Evolutionary conservation across 2,888 invertebrate species (phyloP), one percentile per base, ranked within the genome.

Genomic region (Euplagia quadripunctaria): DNA sequence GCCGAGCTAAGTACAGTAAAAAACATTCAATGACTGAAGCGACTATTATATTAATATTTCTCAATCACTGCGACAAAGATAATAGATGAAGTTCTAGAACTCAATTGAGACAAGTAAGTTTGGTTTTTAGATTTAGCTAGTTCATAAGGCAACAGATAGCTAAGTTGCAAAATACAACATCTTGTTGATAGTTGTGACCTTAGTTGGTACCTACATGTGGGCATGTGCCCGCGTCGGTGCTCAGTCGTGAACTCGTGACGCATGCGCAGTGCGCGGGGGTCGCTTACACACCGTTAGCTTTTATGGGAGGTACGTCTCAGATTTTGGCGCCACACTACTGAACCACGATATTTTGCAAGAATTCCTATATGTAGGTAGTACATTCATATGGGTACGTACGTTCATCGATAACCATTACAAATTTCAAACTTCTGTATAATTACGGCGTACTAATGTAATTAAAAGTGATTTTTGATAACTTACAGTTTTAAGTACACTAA

Each of bases 321-420:
- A 88, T 89, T 87, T 89, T 86, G 89, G 89, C 89, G 89, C 88
- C 89, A 79, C 78, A 67, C 70, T 42, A 42, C 63, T 69, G 41
- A 63, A 63, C 63, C 31, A 52, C 42, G 43, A 51, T 3, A 8
- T n/a, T 55, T n/a, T 55, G 11, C 31, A 2, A 31, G 31, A 31
- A 31, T 31, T 31, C 31, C 1, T 55, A 55, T 20, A 9, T 55
- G 55, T 20, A n/a, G 11, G 55, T 20, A n/a, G 11, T 20, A 20
- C 6, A 55, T 4, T 55, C 55, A 55, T 9, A 55, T n/a, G n/a
- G 55, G n/a, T 20, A 55, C 20, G 20, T 3, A 55, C n/a, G 31
- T 31, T 31, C 31, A 31, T 31, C 1, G 31, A 31, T 31, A 31
- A 31, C 31, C 31, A 31, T 31, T 31, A 31, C 31, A 31, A 31